Base-by-base conservation (phyloP, 2,797 vertebrate genomes). In the Triplophysa bombifrons region DNA sequence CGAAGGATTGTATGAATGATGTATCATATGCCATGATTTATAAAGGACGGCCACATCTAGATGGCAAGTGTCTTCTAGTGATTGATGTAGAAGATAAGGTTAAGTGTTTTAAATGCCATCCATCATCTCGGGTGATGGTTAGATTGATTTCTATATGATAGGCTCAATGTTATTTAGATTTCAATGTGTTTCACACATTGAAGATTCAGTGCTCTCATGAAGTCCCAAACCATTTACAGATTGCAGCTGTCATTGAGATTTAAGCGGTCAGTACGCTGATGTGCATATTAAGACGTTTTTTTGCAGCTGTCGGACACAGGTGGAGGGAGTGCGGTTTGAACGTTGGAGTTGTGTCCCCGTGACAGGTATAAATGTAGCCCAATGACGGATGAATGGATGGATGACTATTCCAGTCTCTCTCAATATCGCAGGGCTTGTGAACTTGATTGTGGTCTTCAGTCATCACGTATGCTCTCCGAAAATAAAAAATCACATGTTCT, bases 31-130 rank as follows among this genome's bases (percentile, higher is more conserved):
- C 69, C 77, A 65, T 82, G 55, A 67, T 74, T 80, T 73, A 60
- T 72, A 46, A 78, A 27, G 60, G 41, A 60, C 72, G 64, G 44
- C 55, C 69, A 51, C 4, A 51, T 75, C 72, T 78, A 61, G 61
- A 63, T 72, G 27, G 30, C n/a, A 67, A 27, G 60, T 63, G 67
- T 78, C 68, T 71, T 64, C 12, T 30, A 9, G 27, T 71, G 76
- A 83, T 83, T 79, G 67, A 83, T 79, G 74, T 67, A 44, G 56
- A 75, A 77, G 30, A 34, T 72, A 76, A 71, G 72, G 46, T 72
- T 60, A 83, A 27, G 22, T 61, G 19, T 72, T 72, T 72, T 65
- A 48, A 22, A 60, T 51, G 38, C 68, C 61, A 50, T 72, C 41
- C 27, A 53, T 82, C 74, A 77, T 65, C 25, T n/a, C 38, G 12